Evolutionary conservation across 2,797 vertebrate species (phyloP).

Genomic region (Thalassophryne amazonica): DNA sequence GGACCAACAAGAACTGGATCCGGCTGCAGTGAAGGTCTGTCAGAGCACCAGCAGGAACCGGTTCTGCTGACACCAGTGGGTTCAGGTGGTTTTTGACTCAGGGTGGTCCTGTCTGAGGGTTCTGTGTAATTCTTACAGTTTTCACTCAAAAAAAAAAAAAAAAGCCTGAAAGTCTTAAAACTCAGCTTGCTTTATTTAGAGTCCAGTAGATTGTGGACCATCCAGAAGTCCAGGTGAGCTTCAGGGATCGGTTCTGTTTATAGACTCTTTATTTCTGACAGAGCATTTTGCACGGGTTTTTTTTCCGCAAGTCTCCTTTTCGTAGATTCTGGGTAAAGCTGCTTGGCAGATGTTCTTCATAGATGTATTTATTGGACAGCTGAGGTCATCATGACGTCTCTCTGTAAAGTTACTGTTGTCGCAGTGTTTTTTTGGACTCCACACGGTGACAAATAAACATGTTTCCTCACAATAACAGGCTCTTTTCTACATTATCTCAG

Average conservation of each 20-base stretch:
- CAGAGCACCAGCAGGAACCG: no score
- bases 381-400: constrained; percentile 36
- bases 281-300: constrained; percentile 35
- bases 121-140: no score
- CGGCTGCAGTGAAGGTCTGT: no score
- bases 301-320: constrained; percentile 19
- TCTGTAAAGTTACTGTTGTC: constrained; percentile 61
- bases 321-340: constrained; percentile 28
- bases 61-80: no score
- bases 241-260: constrained; percentile 22
- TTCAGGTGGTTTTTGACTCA: no score
- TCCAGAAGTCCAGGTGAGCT: not conserved
- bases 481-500: not conserved
- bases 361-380: constrained; percentile 82
- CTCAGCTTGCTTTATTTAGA: no score
- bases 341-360: constrained; percentile 19
- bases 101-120: no score
- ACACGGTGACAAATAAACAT: constrained; percentile 64
- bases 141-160: no score
- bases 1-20: no score
- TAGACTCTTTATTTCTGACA: constrained; percentile 5
- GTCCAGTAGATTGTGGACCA: constrained; percentile 1
- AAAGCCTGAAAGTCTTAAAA: no score
- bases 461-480: constrained; percentile 25
- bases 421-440: constrained; percentile 71